Evolutionary conservation across 2,113 vertebrate genomes (phyloP), one percentile per base, ranked within the genome.

Genomic region (Eurystomus gularis): DNA sequence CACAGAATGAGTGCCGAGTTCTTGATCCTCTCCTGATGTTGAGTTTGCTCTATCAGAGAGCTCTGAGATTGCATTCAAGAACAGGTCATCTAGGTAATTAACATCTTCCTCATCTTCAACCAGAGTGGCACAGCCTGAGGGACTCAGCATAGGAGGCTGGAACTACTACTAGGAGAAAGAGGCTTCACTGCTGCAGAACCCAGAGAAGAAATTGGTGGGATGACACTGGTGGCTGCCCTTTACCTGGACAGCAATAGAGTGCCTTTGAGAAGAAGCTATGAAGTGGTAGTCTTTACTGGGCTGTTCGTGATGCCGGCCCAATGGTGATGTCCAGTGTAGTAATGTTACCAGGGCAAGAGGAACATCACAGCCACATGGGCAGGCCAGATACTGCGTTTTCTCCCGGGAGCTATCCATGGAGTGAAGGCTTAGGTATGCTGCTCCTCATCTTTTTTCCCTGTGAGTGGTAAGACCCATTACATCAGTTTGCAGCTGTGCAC

Each of bases 161-260:
- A 88, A 23, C 28, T 85, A 3, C 64, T 70, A 13, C 16, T 39
- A 29, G 2, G 18, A 46, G 7, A 11, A 80, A 61, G 35, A 55
- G 6, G 6, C 40, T 29, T 92, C 37, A 13, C 16, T 62, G 42
- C 24, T 33, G 26, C 13, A 61, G 14, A 26, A 42, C 7, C 12
- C 28, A 39, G 26, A 51, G 25, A 28, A 54, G 55, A 70, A 91
- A 62, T 1, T 39, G 17, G 6, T 80, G n/a, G 25, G 39, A 62
- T 71, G n/a, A 44, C 11, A 12, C 2, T 42, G 19, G 26, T 76
- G 24, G 3, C 4, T 37, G 33, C 13, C 15, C 20, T 80, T 60
- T 33, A 29, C 16, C 33, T 90, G 26, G 17, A 61, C 1, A 2
- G 16, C 25, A 42, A 5, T 33, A 40, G 7, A 0, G 2, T 49